phyloP scores from a whole-genome alignment of 2,113 vertebrate genomes.

The Notarius lentiginosus region DNA sequence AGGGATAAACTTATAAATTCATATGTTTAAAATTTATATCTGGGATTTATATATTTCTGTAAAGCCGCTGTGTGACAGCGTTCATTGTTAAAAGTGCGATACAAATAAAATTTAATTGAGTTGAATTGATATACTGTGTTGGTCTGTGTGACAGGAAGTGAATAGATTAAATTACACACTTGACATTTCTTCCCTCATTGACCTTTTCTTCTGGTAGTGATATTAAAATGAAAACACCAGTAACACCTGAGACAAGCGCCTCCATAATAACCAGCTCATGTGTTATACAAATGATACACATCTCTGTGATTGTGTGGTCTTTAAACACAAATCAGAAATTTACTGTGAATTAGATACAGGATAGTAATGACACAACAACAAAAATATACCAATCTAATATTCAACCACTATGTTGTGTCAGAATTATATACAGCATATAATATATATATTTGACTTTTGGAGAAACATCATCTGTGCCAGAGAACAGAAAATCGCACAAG shows the following conservation, averaged over 20 bases:
- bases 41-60: no score
- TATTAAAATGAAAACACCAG: conserved; percentile 48
- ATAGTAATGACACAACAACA: neutral
- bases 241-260: neutral
- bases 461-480: neutral
- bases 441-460: neutral
- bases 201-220: conserved; percentile 64
- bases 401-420: neutral
- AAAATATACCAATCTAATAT: neutral
- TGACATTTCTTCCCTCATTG: conserved; percentile 31
- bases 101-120: no score
- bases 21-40: no score
- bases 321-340: neutral
- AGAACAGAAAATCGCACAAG: neutral
- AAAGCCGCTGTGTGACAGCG: no score
- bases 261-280: neutral
- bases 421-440: no score
- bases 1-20: no score
- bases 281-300: neutral
- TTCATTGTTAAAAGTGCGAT: no score
- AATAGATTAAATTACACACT: neutral
- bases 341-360: neutral
- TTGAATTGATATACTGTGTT: no score
- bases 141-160: neutral
- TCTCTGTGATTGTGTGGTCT: neutral